These are phyloP conservation scores for Drosophila pruinosa DNA, from an alignment of 1,140 invertebrate species.

Conservation along the genomic window DNA sequence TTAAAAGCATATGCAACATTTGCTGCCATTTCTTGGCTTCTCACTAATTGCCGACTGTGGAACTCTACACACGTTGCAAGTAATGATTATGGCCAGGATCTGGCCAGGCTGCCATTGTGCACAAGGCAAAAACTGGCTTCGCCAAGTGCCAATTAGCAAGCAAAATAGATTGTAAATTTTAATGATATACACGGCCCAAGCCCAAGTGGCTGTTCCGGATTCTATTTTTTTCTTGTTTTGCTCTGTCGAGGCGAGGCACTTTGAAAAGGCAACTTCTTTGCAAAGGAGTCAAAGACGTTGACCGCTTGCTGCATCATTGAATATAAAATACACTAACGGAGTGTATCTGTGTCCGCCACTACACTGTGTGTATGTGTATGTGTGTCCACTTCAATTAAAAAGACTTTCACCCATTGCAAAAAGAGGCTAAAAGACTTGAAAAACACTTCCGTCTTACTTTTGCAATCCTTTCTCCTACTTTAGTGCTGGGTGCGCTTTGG, in stretches of 20 bases:
- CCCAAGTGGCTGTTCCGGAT: constrained; percentile 12
- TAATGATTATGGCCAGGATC: constrained; percentile 67
- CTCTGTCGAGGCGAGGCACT: constrained; percentile 7
- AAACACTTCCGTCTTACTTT: constrained; percentile 75
- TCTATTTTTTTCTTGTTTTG: constrained; percentile 11
- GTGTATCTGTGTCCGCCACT: constrained; percentile 20
- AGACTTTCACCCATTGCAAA: constrained; percentile 75
- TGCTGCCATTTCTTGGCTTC: constrained; percentile 39
- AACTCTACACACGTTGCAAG: constrained; percentile 46
- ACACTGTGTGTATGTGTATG: constrained; percentile 5
- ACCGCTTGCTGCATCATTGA: constrained; percentile 76
- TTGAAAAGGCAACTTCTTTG: constrained; percentile 37
- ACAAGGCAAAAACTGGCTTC: constrained; percentile 50
- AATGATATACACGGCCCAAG: constrained; percentile 63
- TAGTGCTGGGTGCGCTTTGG: constrained; percentile 67
- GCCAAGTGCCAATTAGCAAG: constrained; percentile 81
- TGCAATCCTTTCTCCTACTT: constrained; percentile 39
- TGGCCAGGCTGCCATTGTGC: constrained; percentile 13
- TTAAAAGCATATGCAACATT: constrained; percentile 55
- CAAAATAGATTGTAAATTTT: constrained; percentile 80
- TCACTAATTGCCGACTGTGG: constrained; percentile 56
- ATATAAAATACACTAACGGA: constrained; percentile 57
- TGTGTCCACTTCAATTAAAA: constrained; percentile 80
- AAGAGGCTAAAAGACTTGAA: constrained; percentile 61
- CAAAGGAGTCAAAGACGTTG: constrained; percentile 68